Evolutionary conservation across 2,888 invertebrate genomes (phyloP).

Genomic region (Colostygia pectinataria): DNA sequence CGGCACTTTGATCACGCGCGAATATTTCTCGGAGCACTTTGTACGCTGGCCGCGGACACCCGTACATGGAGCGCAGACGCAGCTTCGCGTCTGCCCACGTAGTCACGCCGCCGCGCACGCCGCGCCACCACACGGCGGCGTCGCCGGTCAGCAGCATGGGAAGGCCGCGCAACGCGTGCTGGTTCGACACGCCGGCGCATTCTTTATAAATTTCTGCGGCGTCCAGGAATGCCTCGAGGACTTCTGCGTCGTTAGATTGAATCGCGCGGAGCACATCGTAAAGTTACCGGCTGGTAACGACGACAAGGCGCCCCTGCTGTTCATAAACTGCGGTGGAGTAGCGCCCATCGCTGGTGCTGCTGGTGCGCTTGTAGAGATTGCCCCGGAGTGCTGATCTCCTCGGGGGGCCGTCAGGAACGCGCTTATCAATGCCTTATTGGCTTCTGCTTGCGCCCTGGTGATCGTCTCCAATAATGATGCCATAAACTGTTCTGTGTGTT

Average conservation of each 20-base stretch:
- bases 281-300: neutral
- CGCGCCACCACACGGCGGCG: slow-evolving; percentile 5
- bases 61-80: slow-evolving; percentile 11
- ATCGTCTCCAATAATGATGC: no score
- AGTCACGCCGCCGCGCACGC: neutral
- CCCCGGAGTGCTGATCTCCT: neutral
- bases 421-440: neutral
- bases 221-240: neutral
- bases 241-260: neutral
- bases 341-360: neutral
- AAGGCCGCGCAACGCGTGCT: slow-evolving; percentile 3
- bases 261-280: neutral
- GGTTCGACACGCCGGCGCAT: neutral
- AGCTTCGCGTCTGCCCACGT: slow-evolving; percentile 5
- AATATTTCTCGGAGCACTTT: slow-evolving; percentile 1
- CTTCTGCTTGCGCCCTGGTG: neutral
- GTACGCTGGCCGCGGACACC: neutral
- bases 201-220: neutral
- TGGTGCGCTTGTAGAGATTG: neutral
- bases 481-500: no score
- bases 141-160: neutral
- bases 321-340: neutral
- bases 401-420: neutral
- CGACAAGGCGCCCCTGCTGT: neutral
- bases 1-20: slow-evolving; percentile 1